phyloP scores from a whole-genome alignment of 2,797 vertebrate species.

The Chiroxiphia lanceolata region DNA sequence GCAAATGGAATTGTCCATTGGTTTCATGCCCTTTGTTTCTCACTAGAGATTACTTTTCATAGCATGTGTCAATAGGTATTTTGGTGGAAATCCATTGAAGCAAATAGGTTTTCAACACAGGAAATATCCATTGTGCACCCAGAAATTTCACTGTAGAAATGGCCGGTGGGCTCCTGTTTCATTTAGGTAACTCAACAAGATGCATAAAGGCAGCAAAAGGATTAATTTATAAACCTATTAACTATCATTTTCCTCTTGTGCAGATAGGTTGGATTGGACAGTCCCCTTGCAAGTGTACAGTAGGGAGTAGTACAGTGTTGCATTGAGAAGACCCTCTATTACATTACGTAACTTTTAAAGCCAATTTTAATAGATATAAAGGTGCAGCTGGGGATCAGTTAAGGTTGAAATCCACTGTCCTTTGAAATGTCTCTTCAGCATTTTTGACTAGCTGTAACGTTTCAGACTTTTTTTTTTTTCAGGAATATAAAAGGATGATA shows the following conservation, averaged over 20 bases:
- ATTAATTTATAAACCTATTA: neutral
- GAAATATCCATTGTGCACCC: neutral
- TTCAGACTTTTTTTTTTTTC: neutral
- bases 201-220: neutral
- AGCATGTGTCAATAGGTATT: neutral
- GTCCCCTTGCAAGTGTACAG: neutral
- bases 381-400: neutral
- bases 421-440: neutral
- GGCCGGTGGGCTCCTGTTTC: neutral
- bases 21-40: neutral
- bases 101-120: fast-evolving
- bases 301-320: neutral
- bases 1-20: neutral
- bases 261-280: neutral
- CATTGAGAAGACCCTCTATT: neutral
- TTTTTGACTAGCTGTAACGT: neutral
- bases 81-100: neutral
- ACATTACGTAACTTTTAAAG: neutral
- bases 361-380: neutral
- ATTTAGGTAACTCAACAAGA: neutral
- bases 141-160: neutral
- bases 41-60: neutral
- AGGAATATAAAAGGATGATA: neutral
- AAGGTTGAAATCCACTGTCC: neutral
- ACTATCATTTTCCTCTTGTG: neutral